phyloP scores from a whole-genome alignment of 2,797 vertebrate species.

The Alauda arvensis region DNA sequence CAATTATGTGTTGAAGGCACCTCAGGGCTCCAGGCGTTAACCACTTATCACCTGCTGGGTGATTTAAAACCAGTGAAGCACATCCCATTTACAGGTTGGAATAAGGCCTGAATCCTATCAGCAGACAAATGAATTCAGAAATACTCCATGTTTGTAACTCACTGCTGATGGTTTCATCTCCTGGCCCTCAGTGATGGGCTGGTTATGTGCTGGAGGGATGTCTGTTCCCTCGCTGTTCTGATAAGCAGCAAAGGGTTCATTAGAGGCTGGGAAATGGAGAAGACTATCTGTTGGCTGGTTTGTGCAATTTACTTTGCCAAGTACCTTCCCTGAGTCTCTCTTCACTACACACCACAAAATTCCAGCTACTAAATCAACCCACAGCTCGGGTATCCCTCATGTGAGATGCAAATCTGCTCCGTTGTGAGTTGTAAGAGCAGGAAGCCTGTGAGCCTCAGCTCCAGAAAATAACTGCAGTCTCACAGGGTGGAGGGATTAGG shows the following conservation, averaged over 20 bases:
- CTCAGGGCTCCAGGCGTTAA: slow-evolving; percentile 19
- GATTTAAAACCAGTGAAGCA: slow-evolving; percentile 31
- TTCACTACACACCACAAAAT: neutral
- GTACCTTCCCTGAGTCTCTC: neutral
- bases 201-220: neutral
- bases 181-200: neutral
- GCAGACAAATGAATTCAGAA: slow-evolving; percentile 26
- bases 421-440: neutral
- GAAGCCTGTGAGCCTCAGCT: neutral
- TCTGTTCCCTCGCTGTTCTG: slow-evolving; percentile 3
- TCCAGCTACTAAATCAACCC: neutral
- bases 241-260: slow-evolving; percentile 1
- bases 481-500: neutral
- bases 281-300: neutral
- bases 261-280: slow-evolving; percentile 12
- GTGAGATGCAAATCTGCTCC: neutral
- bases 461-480: neutral
- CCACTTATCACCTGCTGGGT: slow-evolving; percentile 44
- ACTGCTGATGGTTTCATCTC: neutral
- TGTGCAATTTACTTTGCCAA: neutral
- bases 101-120: slow-evolving; percentile 26
- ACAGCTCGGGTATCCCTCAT: neutral
- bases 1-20: slow-evolving; percentile 46
- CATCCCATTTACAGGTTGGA: slow-evolving; percentile 8
- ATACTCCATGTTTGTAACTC: slow-evolving; percentile 5